Base-by-base conservation (phyloP, 30 jellyfish, hydroid and myxozoan genomes). In the Pelagia noctiluca region DNA sequence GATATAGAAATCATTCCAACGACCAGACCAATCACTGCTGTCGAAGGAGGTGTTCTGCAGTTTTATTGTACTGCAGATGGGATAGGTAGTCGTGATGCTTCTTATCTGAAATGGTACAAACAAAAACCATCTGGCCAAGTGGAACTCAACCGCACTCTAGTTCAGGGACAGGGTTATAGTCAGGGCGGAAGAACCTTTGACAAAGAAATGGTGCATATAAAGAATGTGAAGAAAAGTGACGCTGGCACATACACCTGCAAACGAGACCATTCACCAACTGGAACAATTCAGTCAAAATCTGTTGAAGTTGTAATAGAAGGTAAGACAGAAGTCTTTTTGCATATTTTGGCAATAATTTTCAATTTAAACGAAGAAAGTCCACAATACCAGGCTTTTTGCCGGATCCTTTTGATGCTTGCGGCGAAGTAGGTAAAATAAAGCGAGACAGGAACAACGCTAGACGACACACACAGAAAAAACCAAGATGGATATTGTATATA, bases 51-150 rank as follows among this genome's bases (percentile, higher is more conserved):
- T 7, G 2, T 18, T 63, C 79, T 80, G 1, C 36, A 34, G 0
- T 65, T 80, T 42, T 49, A 2, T 26, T 80, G 90, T 80, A 63
- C 16, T 34, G 76, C 90, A 2, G 75, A 19, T 1, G 90, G 90
- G 3, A 1, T 12, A 19, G 88, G 88, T 28, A 32, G 79, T 7
- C 57, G 36, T 12, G 34, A 78, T 7, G 79, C 57, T 24, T 77
- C 88, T 21, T 34, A 8, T 50, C 48, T 80, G 69, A 80, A 66
- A 18, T 80, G 90, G 90, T 66, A 80, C 37, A 80, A 80, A 24
- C 50, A 37, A 36, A 65, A 76, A 11, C 23, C 73, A 47, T 26
- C 83, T 13, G 84, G 82, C 3, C 63, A 63, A 11, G 65, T 69
- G 0, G 67, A 25, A 31, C 76, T 80, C 10, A 68, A 68, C 33